Evolutionary conservation across 2,113 vertebrate species (phyloP), one percentile per base, ranked within the genome.

Genomic region (Ceyx margarethae): DNA sequence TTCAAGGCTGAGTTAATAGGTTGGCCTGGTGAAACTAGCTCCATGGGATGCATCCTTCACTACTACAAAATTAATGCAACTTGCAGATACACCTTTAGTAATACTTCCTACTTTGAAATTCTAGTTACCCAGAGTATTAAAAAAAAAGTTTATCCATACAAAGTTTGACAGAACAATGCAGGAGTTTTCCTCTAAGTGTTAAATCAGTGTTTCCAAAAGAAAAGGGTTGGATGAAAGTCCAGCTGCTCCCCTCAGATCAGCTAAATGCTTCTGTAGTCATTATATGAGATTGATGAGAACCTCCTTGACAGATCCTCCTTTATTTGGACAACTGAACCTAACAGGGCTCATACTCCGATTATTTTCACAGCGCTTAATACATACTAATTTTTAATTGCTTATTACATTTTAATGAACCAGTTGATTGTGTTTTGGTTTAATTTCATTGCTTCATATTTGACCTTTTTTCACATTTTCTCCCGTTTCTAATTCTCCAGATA

Each of bases 211-310:
- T 68, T 94, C 89, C 33, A 33, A 33, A 33, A 85, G 91, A 94
- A 95, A 92, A 92, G 81, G 71, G 33, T 87, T 94, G 93, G 85
- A 76, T 94, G 77, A 94, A 94, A 94, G 95, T 94, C 94, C 91
- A 96, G 93, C 94, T 96, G 95, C 95, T 94, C 87, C 56, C 58
- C 87, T 95, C 85, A 94, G 93, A 96, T 93, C 89, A 91, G 78
- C 58, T 91, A 95, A 94, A 94, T 91, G 79, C 10, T 94, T 92
- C 87, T 94, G 16, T 37, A 91, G 91, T 94, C 87, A 91, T 95
- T 96, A 96, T 58, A 54, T 11, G 64, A 87, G 81, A 93, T 92
- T 95, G 94, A 95, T 91, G 71, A 94, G 87, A 94, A 92, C 54
- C 79, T 94, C 78, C 93, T 94, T 95, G 95, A 94, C 95, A 95